Conservation (phyloP, 2,888 invertebrate species). For the Eupeodes latifasciatus region DNA sequence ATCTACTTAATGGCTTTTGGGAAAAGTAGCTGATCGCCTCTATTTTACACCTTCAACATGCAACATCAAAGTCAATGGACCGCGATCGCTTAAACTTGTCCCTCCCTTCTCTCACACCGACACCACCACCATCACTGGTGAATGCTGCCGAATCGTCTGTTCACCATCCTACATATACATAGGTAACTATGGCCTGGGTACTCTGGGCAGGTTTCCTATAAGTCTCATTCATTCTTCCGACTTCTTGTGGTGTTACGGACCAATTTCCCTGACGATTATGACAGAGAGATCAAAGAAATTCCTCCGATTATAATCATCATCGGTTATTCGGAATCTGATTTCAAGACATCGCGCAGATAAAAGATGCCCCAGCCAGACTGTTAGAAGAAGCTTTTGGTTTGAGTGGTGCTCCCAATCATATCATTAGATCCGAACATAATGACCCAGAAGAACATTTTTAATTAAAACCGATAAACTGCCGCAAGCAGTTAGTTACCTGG, state of each 20-base stretch:
- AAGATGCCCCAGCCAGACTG: constrained; percentile 40
- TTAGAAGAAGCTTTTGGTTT: constrained; percentile 57
- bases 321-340: constrained; percentile 51
- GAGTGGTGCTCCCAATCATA: constrained; percentile 73
- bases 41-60: constrained; percentile 74
- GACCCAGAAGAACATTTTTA: constrained; percentile 71
- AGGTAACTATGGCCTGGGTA: too few relatives aligned
- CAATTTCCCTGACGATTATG: constrained; percentile 76
- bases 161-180: too few relatives aligned
- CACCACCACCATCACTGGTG: not conserved
- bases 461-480: constrained; percentile 75
- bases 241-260: constrained; percentile 68
- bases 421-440: constrained; percentile 75
- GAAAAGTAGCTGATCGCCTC: constrained; percentile 71
- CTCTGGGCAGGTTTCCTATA: constrained; percentile 16
- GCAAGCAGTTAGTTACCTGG: constrained; percentile 52
- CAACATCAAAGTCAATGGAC: constrained; percentile 68
- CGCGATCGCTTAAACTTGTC: constrained; percentile 13
- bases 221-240: constrained; percentile 47
- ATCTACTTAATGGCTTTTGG: constrained; percentile 50
- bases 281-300: constrained; percentile 76
- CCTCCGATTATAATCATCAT: constrained; percentile 75
- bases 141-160: too few relatives aligned
- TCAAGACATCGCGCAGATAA: constrained; percentile 20
- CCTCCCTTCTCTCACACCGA: constrained; percentile 37